Percentiles rank a stretch among this genome's conserved stretches.
These are phyloP conservation scores for Cisticola juncidis DNA, from an alignment of 2,113 vertebrate species.

Conservation along the genomic window DNA sequence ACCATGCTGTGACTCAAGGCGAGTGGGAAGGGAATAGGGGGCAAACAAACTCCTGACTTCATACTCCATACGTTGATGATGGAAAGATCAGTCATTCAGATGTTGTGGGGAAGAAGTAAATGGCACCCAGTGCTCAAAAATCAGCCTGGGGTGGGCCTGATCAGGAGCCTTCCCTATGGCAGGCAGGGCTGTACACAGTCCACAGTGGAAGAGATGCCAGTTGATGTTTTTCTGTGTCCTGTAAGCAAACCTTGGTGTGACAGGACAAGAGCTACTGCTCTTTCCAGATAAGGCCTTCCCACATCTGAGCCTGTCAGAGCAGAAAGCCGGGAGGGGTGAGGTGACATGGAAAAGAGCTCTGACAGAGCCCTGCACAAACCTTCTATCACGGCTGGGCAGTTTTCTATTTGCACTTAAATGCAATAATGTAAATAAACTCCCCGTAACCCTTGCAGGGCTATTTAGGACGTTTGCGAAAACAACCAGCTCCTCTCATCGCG, in stretches of 20 bases:
- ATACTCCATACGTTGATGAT: fast-evolving
- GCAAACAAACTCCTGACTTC: background rate
- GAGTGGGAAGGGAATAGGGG: background rate
- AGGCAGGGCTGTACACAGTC: background rate
- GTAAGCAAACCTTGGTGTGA: background rate
- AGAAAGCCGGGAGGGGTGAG: background rate
- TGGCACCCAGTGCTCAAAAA: background rate
- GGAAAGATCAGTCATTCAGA: background rate
- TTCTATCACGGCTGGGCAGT: constrained; percentile 26
- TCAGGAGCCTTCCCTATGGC: background rate
- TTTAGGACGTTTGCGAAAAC: constrained; percentile 42
- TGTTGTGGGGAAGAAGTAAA: background rate
- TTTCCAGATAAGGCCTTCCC: background rate
- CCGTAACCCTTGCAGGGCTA: constrained; percentile 44
- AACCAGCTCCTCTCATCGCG: constrained; percentile 30
- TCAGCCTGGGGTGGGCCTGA: background rate
- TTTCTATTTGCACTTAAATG: constrained; percentile 62
- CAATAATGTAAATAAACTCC: constrained; percentile 70
- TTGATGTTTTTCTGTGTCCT: background rate
- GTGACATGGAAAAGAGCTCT: constrained; percentile 30
- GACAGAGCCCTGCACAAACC: constrained; percentile 47
- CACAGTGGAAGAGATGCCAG: background rate
- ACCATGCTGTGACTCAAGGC: fast-evolving
- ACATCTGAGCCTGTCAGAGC: background rate
- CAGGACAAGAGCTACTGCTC: background rate